Base-by-base conservation (phyloP, 2,797 vertebrate genomes). In the Hybognathus amarus region DNA sequence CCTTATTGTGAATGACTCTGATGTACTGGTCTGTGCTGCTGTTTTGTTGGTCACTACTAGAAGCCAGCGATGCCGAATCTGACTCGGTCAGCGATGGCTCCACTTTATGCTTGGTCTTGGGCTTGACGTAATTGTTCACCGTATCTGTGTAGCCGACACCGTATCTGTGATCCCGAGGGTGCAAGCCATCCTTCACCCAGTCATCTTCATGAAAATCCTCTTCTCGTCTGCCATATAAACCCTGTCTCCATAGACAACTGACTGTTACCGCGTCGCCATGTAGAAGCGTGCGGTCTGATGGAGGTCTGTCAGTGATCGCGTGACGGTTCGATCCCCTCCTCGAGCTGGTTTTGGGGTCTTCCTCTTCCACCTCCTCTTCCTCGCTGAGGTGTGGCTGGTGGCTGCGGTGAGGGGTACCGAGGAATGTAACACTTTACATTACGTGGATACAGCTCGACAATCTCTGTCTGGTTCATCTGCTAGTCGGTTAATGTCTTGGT, bases 21-120 rank as follows among this genome's bases (percentile, higher is more conserved):
- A 97, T 96, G 85, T 97, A 96, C 85, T 97, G 97, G 90, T 97
- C 97, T 0, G 95, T 94, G 91, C 96, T 92, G 90, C 97, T 96
- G 90, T 95, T 96, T 89, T 97, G 96, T 0, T 95, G 97, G 89
- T 99, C 98, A 0, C 97, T 98, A 90, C 97, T 99, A 70, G 98
- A 99, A 8, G 94, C 95, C 12, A 95, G 83, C 0, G 97, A 98
- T 36, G 95, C 70, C 0, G 97, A 97, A 87, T 98, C 98, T 0
- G 97, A 98, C 82, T 99, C 98, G 0, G 96, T 97, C 71, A 94
- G 88, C 2, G 95, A 93, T 0, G 93, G 94, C 59, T 97, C 94
- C 1, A 91, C 81, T 87, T 94, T 94, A 8, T 93, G 93, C 74
- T 93, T 95, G 5, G 87, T 81, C 88, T 95, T 96, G 18, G 93